These are phyloP conservation scores for Drosophila persimilis DNA, from an alignment of 1,140 invertebrate species.

Conservation along the genomic window DNA sequence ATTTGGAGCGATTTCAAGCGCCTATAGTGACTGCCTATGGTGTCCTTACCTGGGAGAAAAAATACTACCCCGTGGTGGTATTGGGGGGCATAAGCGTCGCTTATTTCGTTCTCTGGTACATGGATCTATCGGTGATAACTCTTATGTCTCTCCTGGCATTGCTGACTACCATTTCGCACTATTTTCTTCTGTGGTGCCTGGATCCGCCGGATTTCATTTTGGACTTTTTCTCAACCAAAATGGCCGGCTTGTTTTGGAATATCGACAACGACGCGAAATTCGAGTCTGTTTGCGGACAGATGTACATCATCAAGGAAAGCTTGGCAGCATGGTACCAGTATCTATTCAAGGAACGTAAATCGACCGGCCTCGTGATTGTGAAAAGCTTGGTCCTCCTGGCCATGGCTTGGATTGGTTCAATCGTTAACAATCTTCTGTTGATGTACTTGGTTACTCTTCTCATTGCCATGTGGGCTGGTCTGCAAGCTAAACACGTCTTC, in stretches of 20 bases:
- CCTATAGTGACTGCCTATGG: constrained; percentile 89
- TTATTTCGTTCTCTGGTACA: constrained; percentile 91
- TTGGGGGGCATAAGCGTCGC: constrained; percentile 86
- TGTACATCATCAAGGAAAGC: constrained; percentile 28
- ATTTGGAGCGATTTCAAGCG: constrained; percentile 92
- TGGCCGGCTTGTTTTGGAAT: no score
- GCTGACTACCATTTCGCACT: constrained; percentile 89
- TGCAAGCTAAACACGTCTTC: constrained; percentile 82
- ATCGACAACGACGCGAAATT: no score
- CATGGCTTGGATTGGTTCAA: constrained; percentile 91
- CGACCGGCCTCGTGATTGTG: constrained; percentile 89
- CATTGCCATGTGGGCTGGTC: constrained; percentile 85
- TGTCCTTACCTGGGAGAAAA: constrained; percentile 92
- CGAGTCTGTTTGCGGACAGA: no score
- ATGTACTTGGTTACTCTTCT: constrained; percentile 87
- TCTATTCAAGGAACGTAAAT: constrained; percentile 76
- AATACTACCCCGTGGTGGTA: constrained; percentile 90
- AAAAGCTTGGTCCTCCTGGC: constrained; percentile 86
- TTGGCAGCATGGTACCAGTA: constrained; percentile 59
- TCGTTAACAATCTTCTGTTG: constrained; percentile 91
- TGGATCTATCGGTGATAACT: constrained; percentile 91
- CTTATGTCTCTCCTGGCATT: constrained; percentile 89
- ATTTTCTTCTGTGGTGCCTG: constrained; percentile 78
- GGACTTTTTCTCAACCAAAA: constrained; percentile 58
- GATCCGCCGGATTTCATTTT: no score